Percentiles rank a stretch among this genome's conserved stretches.
Conservation (phyloP, 2,113 vertebrate genomes). For the Sorex araneus region DNA sequence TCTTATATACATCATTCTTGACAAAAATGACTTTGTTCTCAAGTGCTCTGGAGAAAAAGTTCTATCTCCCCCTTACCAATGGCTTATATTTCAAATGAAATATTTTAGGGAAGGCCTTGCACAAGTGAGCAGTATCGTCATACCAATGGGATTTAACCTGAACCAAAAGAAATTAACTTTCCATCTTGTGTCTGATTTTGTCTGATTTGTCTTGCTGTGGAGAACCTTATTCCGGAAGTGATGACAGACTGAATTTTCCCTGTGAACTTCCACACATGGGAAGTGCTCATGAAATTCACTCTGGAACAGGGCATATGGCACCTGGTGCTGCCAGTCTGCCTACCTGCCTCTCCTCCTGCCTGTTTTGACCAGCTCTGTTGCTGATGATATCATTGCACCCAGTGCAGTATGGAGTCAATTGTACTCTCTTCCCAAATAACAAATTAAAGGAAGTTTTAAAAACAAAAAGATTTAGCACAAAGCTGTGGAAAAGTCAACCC, state of each 20-base stretch:
- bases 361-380: not conserved
- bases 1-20: not conserved
- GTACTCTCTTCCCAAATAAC: conserved; percentile 8
- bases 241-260: not conserved
- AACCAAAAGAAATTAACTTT: not conserved
- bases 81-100: not conserved
- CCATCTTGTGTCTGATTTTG: not conserved
- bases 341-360: not conserved
- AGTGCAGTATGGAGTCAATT: not conserved
- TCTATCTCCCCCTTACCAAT: not conserved
- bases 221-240: not conserved
- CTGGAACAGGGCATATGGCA: accelerated
- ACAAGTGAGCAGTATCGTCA: not conserved
- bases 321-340: not conserved
- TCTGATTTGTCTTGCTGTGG: accelerated
- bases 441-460: conserved; percentile 23
- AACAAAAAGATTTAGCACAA: conserved; percentile 62
- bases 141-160: not conserved
- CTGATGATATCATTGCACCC: not conserved
- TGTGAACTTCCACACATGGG: accelerated
- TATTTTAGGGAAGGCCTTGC: not conserved
- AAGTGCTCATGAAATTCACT: too few species aligned
- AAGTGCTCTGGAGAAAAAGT: not conserved
- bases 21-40: not conserved
- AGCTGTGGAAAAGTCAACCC: conserved; percentile 52